These are phyloP conservation scores for Chelonus formosanus DNA, from an alignment of 2,888 invertebrate genomes.

Conservation along the genomic window DNA sequence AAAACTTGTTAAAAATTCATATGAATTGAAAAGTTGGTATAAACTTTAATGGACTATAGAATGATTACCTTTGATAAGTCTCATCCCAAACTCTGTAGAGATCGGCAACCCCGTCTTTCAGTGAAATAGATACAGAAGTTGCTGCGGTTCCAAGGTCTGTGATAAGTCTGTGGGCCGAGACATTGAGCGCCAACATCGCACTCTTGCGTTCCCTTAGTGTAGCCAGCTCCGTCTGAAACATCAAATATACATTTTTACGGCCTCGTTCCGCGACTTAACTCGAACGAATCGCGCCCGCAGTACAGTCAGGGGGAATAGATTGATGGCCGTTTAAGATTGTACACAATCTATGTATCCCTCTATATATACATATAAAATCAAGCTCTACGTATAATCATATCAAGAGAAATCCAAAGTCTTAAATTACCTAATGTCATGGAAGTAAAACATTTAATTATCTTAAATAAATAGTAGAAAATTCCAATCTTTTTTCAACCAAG, in stretches of 20 bases:
- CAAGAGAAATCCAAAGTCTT: constrained; percentile 19
- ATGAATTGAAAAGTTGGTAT: too few species aligned
- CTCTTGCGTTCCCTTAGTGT: constrained; percentile 69
- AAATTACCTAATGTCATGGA: background rate
- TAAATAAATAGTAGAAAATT: background rate
- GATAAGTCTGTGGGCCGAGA: constrained; percentile 69
- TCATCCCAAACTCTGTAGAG: constrained; percentile 77
- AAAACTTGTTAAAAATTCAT: too few species aligned
- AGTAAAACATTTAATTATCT: background rate
- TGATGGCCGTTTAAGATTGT: constrained; percentile 40
- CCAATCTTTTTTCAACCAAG: too few species aligned
- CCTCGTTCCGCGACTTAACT: constrained; percentile 52
- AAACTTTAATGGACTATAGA: background rate
- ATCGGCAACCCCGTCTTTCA: constrained; percentile 74
- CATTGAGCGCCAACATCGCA: constrained; percentile 70
- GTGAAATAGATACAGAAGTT: constrained; percentile 63
- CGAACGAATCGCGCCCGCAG: constrained; percentile 52
- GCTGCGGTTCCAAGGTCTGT: constrained; percentile 68
- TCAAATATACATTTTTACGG: constrained; percentile 54
- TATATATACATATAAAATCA: background rate
- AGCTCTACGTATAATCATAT: constrained; percentile 20
- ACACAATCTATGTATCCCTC: constrained; percentile 22
- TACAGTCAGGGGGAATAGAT: constrained; percentile 27
- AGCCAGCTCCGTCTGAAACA: constrained; percentile 71
- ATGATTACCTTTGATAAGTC: constrained; percentile 73